Base-by-base conservation (phyloP, 1,140 invertebrate genomes). In the Calliopsis andreniformis region DNA sequence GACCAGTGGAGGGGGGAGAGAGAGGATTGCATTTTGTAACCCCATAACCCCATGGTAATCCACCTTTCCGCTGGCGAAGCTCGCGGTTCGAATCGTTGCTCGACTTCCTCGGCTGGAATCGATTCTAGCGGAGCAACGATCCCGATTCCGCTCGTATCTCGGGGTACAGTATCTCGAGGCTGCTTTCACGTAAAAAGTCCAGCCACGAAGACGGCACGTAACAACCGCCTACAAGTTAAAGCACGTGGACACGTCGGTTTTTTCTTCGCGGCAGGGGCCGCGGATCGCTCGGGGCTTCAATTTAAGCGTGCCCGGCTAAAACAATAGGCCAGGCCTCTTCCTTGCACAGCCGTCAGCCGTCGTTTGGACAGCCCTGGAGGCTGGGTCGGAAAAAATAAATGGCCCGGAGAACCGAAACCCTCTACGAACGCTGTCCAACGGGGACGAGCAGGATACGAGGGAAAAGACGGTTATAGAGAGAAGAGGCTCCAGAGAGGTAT, bases 321-420 rank as follows among this genome's bases (percentile, higher is more conserved):
- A 87, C 86, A 87, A 87, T 87, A 87, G 86, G 85, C 76, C 64
- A 72, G 78, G 49, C 76, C 51, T 58, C 62, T 67, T 67, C 62
- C 83, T 78, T 80, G 76, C 73, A 83, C 75, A 80, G 69, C 79
- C 85, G 80, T 81, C 78, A 81, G 83, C 70, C 85, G 80, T 79
- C 85, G 84, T 86, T 85, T 86, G 85, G 85, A 86, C 81, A 87
- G 85, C 85, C 85, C 86, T 79, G 83, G 66, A 87, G 86, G 85
- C 76, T 64, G 82, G 80, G 66, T 76, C 70, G 85, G 79, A 87
- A 85, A 87, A 87, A 87, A 85, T 87, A 87, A 87, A 87, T 87
- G 86, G 86, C 86, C 83, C 76, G 81, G 71, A 87, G 86, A 87
- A 70, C 78, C 83, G 83, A 86, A 85, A 85, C 51, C 69, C 85